Evolutionary conservation across 2,113 vertebrate genomes (phyloP).

Genomic region (Eleginops maclovinus): DNA sequence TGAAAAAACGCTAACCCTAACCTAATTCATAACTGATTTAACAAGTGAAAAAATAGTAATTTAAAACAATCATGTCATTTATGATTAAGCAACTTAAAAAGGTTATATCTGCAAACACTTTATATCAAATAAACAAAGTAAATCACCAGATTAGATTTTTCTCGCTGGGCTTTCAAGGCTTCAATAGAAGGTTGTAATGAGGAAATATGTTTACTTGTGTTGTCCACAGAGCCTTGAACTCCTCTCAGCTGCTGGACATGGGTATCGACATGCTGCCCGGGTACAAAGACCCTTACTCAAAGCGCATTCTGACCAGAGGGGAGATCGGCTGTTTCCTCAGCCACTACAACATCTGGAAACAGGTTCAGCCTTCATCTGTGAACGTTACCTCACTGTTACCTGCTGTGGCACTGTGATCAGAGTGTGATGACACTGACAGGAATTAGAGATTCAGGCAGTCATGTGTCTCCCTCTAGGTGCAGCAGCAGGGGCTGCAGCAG

Average conservation of each 20-base stretch:
- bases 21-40: no score
- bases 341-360: conserved; percentile 91
- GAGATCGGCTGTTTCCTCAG: conserved; percentile 94
- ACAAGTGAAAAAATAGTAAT: no score
- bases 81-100: no score
- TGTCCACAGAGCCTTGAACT: conserved; percentile 85
- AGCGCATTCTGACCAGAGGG: conserved; percentile 88
- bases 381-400: background rate
- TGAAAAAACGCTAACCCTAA: no score
- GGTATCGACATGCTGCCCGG: conserved; percentile 90
- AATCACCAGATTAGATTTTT: no score
- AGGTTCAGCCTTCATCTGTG: conserved; percentile 38
- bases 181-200: background rate
- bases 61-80: no score
- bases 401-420: background rate
- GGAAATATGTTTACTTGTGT: conserved; percentile 9
- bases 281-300: conserved; percentile 90
- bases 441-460: background rate
- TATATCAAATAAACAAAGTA: no score
- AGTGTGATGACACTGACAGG: background rate
- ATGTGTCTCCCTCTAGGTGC: conserved; percentile 78
- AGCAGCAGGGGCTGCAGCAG: conserved; percentile 83
- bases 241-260: conserved; percentile 87
- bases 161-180: no score
- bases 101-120: no score